Conservation (phyloP, 2,797 vertebrate species). For the Sebastes kiyomatsui region DNA sequence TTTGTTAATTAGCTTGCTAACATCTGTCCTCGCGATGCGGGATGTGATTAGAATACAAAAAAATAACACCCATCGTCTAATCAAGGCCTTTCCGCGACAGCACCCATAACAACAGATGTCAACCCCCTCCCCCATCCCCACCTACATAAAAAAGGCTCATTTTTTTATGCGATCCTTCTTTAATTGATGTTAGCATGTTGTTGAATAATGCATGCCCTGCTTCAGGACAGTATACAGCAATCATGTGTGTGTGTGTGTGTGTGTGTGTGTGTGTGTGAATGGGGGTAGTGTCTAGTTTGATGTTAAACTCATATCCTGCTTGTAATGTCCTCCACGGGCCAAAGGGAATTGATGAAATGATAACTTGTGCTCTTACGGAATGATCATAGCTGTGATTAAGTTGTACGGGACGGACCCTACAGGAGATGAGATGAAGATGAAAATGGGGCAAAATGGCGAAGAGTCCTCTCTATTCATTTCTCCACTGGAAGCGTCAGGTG, state of each 20-base stretch:
- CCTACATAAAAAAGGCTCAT: conserved; percentile 1
- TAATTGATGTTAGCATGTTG: conserved; percentile 60
- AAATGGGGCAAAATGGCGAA: conserved; percentile 15
- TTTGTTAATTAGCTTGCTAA: conserved; percentile 79
- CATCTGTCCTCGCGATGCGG: conserved; percentile 78
- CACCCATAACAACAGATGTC: conserved; percentile 72
- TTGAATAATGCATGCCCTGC: conserved; percentile 65
- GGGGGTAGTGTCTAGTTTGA: conserved; percentile 33
- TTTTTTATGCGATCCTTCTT: conserved; percentile 46
- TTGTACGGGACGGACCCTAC: conserved; percentile 15
- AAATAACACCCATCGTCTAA: conserved; percentile 54
- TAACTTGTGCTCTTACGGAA: conserved; percentile 50
- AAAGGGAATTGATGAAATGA: conserved; percentile 55
- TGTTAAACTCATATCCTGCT: conserved; percentile 35
- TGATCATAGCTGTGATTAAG: conserved; percentile 60
- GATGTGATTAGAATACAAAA: conserved; percentile 64
- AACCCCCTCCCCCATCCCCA: conserved; percentile 3
- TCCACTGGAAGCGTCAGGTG: conserved; percentile 20
- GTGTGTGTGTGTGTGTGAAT: conserved; percentile 12
- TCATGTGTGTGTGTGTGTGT: conserved; percentile 13
- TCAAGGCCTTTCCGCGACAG: conserved; percentile 52
- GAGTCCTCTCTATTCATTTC: conserved; percentile 24
- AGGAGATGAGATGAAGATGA: conserved; percentile 42
- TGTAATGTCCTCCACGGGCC: conserved; percentile 36
- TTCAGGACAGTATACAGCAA: conserved; percentile 2